phyloP scores from a whole-genome alignment of 2,888 invertebrate genomes.

The Sthenelais limicola region DNA sequence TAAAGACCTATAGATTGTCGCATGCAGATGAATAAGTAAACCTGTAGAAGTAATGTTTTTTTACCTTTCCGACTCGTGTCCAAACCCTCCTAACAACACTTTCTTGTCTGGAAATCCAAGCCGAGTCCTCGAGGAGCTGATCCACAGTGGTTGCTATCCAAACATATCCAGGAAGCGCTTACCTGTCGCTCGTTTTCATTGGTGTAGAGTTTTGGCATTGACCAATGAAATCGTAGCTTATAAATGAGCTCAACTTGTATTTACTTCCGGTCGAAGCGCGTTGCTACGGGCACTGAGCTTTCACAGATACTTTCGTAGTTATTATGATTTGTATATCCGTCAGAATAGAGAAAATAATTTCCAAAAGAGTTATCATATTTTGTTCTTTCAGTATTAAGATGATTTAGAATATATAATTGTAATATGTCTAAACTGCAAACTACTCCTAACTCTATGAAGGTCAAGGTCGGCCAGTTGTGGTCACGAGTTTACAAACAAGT shows the following conservation, averaged over 20 bases:
- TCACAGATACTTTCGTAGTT: neutral
- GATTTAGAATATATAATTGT: too few relatives aligned
- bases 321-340: neutral
- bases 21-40: too few relatives aligned
- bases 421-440: too few relatives aligned
- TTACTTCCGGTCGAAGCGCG: conserved; percentile 5
- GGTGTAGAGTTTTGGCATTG: neutral
- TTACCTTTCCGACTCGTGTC: too few relatives aligned
- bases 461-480: too few relatives aligned
- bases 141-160: conserved; percentile 29
- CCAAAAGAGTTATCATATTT: too few relatives aligned
- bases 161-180: conserved; percentile 28
- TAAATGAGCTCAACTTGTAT: neutral
- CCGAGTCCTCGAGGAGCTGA: neutral
- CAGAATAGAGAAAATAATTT: neutral
- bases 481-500: too few relatives aligned
- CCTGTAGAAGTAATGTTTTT: too few relatives aligned
- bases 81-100: too few relatives aligned
- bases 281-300: conserved; percentile 25
- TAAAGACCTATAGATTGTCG: too few relatives aligned
- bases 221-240: conserved; percentile 12
- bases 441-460: too few relatives aligned
- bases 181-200: conserved; percentile 2
- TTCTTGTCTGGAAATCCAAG: neutral
- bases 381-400: too few relatives aligned